A percentile compares a stretch with the other conserved stretches of the same genome.
phyloP scores from a whole-genome alignment of 2,888 invertebrate genomes.

The Synergus gifuensis region DNA sequence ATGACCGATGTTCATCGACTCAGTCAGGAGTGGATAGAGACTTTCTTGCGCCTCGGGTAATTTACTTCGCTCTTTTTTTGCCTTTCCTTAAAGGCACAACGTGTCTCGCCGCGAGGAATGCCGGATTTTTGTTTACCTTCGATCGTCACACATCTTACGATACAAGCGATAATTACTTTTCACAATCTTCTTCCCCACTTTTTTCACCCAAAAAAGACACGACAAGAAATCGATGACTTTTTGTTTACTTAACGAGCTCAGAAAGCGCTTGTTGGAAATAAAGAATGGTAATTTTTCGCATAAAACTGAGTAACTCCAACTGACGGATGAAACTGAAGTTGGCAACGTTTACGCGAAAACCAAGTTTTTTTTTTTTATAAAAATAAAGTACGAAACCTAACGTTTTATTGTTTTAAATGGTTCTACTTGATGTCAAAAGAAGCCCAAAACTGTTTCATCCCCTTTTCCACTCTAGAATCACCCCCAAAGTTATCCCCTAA shows the following conservation, averaged over 20 bases:
- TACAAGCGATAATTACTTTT: constrained; percentile 42
- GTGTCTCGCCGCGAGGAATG: constrained; percentile 35
- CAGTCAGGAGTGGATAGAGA: constrained; percentile 54
- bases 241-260: constrained; percentile 6
- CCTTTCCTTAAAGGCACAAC: constrained; percentile 38
- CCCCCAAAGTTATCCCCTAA: no score
- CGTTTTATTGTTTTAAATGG: no score
- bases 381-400: no score
- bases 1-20: constrained; percentile 62
- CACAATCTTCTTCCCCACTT: constrained; percentile 27
- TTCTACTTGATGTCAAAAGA: no score
- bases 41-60: constrained; percentile 40
- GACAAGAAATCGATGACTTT: not conserved
- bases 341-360: no score
- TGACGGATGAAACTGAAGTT: no score
- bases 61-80: constrained; percentile 41
- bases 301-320: not conserved
- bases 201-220: not conserved
- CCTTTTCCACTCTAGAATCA: no score
- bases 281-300: constrained; percentile 6
- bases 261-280: constrained; percentile 16
- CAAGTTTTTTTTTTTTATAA: no score
- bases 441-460: no score
- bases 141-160: constrained; percentile 41
- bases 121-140: constrained; percentile 40